Evolutionary conservation across 2,888 invertebrate genomes (phyloP).

Genomic region (Metallyticus violacea): DNA sequence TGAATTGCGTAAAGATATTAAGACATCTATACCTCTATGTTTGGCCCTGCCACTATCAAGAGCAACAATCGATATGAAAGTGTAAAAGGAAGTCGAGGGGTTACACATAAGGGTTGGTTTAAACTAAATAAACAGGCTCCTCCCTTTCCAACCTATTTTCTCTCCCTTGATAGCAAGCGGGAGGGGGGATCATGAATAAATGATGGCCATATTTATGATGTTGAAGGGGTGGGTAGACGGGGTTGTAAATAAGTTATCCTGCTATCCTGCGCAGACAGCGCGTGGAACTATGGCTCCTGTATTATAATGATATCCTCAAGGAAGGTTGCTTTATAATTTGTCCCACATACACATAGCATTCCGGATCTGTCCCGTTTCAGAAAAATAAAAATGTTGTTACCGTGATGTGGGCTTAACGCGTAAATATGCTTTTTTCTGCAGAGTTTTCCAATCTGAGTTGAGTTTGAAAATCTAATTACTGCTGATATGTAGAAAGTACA

Average conservation of each 20-base stretch:
- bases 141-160: neutral
- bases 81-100: neutral
- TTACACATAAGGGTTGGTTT: neutral
- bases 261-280: neutral
- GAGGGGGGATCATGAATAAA: slow-evolving; percentile 25
- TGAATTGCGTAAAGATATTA: neutral
- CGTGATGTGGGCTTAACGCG: no score
- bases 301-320: neutral
- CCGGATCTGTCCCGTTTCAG: neutral
- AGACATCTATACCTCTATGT: neutral
- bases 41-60: neutral
- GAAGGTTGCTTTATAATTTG: neutral
- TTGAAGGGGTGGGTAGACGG: neutral
- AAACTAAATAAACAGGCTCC: slow-evolving; percentile 18
- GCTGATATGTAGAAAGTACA: no score
- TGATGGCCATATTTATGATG: slow-evolving; percentile 26
- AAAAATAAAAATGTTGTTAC: no score
- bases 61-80: slow-evolving; percentile 13
- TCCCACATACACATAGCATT: neutral
- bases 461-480: no score
- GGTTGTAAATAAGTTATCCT: slow-evolving; percentile 20
- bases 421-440: no score
- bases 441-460: no score
- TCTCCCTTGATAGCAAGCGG: slow-evolving; percentile 4
- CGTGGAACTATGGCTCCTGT: neutral